These are phyloP conservation scores for Drosophila macrospina DNA, from an alignment of 2,888 invertebrate genomes.

Conservation along the genomic window DNA sequence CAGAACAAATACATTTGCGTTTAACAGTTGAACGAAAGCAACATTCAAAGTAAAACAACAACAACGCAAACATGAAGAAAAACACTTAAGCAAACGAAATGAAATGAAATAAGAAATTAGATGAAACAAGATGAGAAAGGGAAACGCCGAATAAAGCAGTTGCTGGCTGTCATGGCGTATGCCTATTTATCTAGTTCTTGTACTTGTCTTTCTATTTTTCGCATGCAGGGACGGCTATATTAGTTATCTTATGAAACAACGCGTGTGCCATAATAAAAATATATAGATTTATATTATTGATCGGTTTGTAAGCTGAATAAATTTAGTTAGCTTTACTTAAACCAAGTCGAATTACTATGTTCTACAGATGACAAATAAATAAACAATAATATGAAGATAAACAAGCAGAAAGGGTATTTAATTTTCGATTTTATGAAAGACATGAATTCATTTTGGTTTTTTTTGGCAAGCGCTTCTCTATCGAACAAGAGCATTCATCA, in stretches of 20 bases:
- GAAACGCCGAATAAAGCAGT: constrained; percentile 34
- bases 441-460: neutral
- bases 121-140: constrained; percentile 35
- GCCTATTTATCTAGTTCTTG: constrained; percentile 37
- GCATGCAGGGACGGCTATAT: constrained; percentile 10
- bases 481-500: constrained; percentile 26
- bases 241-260: neutral
- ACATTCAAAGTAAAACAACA: constrained; percentile 38
- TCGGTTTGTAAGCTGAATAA: neutral
- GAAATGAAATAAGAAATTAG: constrained; percentile 32
- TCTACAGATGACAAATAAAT: neutral
- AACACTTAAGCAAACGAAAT: constrained; percentile 73
- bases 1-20: constrained; percentile 56
- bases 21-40: constrained; percentile 48
- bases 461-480: constrained; percentile 30
- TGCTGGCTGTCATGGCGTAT: constrained; percentile 64
- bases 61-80: constrained; percentile 24
- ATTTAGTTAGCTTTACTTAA: neutral
- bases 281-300: neutral
- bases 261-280: no score
- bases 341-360: neutral
- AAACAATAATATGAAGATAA: neutral
- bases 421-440: neutral
- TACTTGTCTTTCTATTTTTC: constrained; percentile 29
- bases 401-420: constrained; percentile 5